Evolutionary conservation across 2,888 invertebrate species (phyloP).

Genomic region (Nomada lathburiana): DNA sequence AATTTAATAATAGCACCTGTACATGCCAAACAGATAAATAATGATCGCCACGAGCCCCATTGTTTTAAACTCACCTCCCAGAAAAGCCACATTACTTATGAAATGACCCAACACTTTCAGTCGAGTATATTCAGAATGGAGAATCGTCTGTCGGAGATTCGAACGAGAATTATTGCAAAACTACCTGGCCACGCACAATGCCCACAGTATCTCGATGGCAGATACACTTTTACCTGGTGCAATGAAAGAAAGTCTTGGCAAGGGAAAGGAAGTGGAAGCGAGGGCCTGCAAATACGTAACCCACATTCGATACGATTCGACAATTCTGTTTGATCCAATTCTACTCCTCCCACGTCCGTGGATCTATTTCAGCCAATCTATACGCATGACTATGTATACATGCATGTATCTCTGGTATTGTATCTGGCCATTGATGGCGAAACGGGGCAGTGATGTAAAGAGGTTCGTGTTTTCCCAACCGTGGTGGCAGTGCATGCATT

Average conservation of each 20-base stretch:
- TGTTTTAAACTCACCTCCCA: too few relatives aligned
- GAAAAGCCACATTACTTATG: too few relatives aligned
- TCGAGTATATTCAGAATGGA: conserved; percentile 51
- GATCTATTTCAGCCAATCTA: conserved; percentile 26
- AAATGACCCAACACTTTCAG: not conserved
- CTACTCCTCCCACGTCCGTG: not conserved
- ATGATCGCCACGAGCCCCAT: too few relatives aligned
- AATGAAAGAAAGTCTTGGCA: conserved; percentile 58
- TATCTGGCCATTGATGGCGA: conserved; percentile 20
- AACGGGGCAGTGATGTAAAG: not conserved
- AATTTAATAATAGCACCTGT: too few relatives aligned
- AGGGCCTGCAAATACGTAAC: conserved; percentile 26
- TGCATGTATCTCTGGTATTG: conserved; percentile 18
- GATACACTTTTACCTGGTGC: conserved; percentile 62
- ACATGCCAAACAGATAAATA: too few relatives aligned
- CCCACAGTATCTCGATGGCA: conserved; percentile 23
- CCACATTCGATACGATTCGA: conserved; percentile 56
- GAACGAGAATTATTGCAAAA: conserved; percentile 66
- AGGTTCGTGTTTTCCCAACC: not conserved
- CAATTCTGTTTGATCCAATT: conserved; percentile 34
- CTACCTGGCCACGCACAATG: conserved; percentile 57
- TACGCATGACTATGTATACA: not conserved
- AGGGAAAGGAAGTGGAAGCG: conserved; percentile 62
- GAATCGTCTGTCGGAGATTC: conserved; percentile 46
- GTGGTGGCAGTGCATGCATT: not conserved